Evolutionary conservation across 1,140 invertebrate genomes (phyloP).

Genomic region (Heliconius nattereri): DNA sequence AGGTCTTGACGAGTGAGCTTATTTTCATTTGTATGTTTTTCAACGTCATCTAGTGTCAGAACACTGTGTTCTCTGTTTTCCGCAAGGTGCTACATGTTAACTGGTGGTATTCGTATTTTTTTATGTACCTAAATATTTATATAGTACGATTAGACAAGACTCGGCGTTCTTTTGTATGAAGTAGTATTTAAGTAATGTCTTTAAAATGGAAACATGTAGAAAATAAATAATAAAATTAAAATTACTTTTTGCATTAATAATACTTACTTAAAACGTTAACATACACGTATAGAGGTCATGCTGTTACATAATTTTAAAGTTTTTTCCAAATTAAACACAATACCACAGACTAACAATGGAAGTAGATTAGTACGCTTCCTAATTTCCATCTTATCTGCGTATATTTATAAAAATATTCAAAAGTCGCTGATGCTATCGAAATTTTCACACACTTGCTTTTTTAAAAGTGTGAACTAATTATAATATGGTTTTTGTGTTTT

Average conservation of each 20-base stretch:
- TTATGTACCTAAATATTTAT: no score
- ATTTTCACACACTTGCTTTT: not conserved
- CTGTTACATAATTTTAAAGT: not conserved
- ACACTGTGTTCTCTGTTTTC: not conserved
- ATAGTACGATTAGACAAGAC: no score
- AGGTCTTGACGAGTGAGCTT: not conserved
- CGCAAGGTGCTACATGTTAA: no score
- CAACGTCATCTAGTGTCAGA: not conserved
- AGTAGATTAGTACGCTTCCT: conserved; percentile 2
- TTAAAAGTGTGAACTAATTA: not conserved
- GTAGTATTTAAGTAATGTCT: no score
- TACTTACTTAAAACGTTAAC: not conserved
- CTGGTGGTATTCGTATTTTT: no score
- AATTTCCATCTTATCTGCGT: not conserved
- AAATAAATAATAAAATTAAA: no score
- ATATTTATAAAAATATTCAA: conserved; percentile 1
- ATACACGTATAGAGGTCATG: not conserved
- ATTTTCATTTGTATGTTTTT: not conserved
- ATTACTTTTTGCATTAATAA: no score
- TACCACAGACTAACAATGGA: not conserved
- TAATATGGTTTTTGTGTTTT: not conserved
- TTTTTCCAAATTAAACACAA: not conserved
- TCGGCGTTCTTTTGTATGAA: no score
- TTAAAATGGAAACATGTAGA: no score
- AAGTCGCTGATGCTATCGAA: not conserved